A percentile compares a stretch with the other conserved stretches of the same genome.
Evolutionary conservation across 2,797 vertebrate species (phyloP).

Genomic region (Eurystomus glaucurus): DNA sequence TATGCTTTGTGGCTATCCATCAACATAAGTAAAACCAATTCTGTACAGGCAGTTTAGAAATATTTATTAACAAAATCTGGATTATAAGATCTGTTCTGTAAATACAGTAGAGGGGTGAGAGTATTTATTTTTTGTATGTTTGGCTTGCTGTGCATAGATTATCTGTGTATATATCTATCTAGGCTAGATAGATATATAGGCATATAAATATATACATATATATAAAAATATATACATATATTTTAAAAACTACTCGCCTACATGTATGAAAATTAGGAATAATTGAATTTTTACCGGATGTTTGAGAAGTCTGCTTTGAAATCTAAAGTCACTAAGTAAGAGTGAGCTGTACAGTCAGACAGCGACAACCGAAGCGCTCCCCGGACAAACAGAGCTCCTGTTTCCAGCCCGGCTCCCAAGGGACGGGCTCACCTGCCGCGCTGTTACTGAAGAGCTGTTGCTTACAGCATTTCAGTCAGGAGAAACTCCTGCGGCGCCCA

Average conservation of each 20-base stretch:
- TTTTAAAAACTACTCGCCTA: constrained; percentile 79
- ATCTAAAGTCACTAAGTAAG: constrained; percentile 23
- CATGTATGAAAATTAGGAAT: constrained; percentile 52
- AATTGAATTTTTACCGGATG: constrained; percentile 70
- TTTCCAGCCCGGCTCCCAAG: not conserved
- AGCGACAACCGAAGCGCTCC: not conserved
- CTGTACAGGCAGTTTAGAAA: constrained; percentile 81
- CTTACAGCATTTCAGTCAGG: not conserved
- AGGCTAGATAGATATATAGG: constrained; percentile 66
- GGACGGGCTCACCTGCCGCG: not conserved
- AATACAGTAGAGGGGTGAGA: constrained; percentile 83
- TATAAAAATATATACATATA: constrained; percentile 70
- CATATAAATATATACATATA: constrained; percentile 74
- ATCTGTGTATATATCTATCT: constrained; percentile 75
- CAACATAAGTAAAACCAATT: constrained; percentile 82
- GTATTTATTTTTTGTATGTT: constrained; percentile 89
- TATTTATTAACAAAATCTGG: constrained; percentile 89
- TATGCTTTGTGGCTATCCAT: constrained; percentile 89
- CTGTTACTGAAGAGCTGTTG: not conserved
- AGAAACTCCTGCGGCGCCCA: not conserved
- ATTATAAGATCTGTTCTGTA: constrained; percentile 83
- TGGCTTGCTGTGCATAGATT: constrained; percentile 78
- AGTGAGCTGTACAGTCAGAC: not conserved
- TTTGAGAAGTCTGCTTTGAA: constrained; percentile 67
- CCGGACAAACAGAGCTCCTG: not conserved